These are phyloP conservation scores for Formicarius rufipectus DNA, from an alignment of 2,113 vertebrate species.

Conservation along the genomic window DNA sequence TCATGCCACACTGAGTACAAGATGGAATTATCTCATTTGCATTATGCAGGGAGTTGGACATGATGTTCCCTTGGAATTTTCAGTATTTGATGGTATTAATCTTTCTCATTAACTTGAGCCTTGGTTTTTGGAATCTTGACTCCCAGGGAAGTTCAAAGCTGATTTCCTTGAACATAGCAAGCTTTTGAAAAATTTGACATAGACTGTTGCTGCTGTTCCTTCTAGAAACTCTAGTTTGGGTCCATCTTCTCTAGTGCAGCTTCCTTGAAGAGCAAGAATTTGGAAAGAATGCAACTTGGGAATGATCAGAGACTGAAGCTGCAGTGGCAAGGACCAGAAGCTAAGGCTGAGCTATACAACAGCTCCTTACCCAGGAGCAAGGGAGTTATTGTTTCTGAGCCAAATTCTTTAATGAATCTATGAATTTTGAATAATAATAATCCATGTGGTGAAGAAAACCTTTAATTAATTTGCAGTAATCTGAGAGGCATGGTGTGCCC, in stretches of 20 bases:
- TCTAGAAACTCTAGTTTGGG: background rate
- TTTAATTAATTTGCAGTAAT: background rate
- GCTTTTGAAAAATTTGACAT: background rate
- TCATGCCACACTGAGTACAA: background rate
- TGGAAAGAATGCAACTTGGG: background rate
- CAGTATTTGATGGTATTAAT: background rate
- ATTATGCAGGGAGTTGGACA: background rate
- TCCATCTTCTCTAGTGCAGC: background rate
- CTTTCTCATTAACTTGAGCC: background rate
- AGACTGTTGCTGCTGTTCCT: background rate
- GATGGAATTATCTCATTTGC: background rate
- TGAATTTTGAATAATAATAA: constrained; percentile 29
- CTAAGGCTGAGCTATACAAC: background rate
- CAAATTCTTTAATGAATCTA: background rate
- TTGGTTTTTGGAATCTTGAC: background rate
- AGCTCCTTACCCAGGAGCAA: background rate
- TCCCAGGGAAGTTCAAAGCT: background rate
- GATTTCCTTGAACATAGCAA: background rate
- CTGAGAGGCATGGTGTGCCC: background rate
- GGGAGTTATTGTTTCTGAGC: background rate
- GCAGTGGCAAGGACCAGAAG: background rate
- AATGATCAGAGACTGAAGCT: background rate
- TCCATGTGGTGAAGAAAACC: background rate
- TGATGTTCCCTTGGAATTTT: background rate
- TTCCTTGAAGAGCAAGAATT: background rate